phyloP scores from a whole-genome alignment of 2,888 invertebrate genomes.

The Coelopa pilipes region DNA sequence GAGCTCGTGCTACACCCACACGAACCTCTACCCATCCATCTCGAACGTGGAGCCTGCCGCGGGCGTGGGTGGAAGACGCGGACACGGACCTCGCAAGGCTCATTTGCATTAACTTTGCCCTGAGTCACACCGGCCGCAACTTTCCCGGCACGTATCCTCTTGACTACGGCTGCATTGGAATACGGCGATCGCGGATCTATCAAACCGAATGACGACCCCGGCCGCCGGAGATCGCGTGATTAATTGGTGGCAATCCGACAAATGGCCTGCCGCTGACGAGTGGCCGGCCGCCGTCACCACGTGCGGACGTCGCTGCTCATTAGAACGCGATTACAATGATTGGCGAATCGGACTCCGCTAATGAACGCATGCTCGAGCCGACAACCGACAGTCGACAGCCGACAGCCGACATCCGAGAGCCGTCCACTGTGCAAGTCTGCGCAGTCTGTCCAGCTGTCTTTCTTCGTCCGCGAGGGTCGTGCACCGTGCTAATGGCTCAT shows the following conservation, averaged over 20 bases:
- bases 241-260: slow-evolving; percentile 1
- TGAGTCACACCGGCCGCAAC: not conserved
- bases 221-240: slow-evolving; percentile 3
- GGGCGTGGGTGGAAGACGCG: too few species aligned
- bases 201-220: not conserved
- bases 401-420: too few species aligned
- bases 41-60: not conserved
- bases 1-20: not conserved
- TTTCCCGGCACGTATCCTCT: not conserved
- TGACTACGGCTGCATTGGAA: not conserved
- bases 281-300: not conserved
- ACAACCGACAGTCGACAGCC: too few species aligned
- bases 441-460: too few species aligned
- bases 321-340: slow-evolving; percentile 13
- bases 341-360: slow-evolving; percentile 5
- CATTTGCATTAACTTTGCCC: not conserved
- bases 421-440: too few species aligned
- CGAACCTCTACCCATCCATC: too few species aligned
- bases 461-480: too few species aligned
- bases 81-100: not conserved
- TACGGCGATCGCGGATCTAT: not conserved
- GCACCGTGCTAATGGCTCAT: too few species aligned
- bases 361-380: slow-evolving; percentile 3
- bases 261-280: not conserved
- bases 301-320: not conserved